phyloP scores from a whole-genome alignment of 2,888 invertebrate species.

The Spialia ferax region DNA sequence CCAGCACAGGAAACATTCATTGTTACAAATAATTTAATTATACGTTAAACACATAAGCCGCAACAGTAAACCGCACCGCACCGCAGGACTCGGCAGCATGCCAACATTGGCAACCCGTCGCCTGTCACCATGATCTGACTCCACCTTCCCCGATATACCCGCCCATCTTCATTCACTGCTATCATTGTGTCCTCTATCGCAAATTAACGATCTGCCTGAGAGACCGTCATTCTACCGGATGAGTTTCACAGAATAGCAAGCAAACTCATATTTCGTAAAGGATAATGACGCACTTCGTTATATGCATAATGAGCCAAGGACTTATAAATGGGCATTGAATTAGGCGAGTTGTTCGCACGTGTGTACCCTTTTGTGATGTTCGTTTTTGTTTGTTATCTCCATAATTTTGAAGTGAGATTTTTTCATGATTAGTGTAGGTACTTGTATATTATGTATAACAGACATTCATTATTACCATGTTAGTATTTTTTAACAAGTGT shows the following conservation, averaged over 20 bases:
- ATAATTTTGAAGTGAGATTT: too few relatives aligned
- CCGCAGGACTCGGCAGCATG: not conserved
- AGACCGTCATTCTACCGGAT: slow-evolving; percentile 53
- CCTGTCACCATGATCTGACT: not conserved
- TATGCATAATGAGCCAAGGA: slow-evolving; percentile 28
- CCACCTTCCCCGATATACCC: not conserved
- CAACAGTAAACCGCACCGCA: not conserved
- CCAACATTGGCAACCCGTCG: not conserved
- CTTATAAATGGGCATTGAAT: slow-evolving; percentile 25
- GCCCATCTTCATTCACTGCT: slow-evolving; percentile 57
- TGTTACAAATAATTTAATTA: not conserved
- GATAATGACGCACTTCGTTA: slow-evolving; percentile 35
- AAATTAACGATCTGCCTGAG: slow-evolving; percentile 63
- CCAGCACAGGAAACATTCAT: too few relatives aligned
- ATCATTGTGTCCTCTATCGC: slow-evolving; percentile 59
- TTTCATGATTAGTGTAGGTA: too few relatives aligned
- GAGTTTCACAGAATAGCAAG: slow-evolving; percentile 48
- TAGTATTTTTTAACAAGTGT: too few relatives aligned
- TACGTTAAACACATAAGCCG: not conserved
- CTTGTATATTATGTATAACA: too few relatives aligned
- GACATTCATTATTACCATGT: too few relatives aligned
- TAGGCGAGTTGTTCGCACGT: not conserved
- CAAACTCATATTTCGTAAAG: slow-evolving; percentile 38
- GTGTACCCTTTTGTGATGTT: too few relatives aligned
- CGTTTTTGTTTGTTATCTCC: too few relatives aligned